Percentiles rank a stretch among this genome's conserved stretches.
Conservation (phyloP, 2,797 vertebrate genomes). For the Adelosebastes latens region DNA sequence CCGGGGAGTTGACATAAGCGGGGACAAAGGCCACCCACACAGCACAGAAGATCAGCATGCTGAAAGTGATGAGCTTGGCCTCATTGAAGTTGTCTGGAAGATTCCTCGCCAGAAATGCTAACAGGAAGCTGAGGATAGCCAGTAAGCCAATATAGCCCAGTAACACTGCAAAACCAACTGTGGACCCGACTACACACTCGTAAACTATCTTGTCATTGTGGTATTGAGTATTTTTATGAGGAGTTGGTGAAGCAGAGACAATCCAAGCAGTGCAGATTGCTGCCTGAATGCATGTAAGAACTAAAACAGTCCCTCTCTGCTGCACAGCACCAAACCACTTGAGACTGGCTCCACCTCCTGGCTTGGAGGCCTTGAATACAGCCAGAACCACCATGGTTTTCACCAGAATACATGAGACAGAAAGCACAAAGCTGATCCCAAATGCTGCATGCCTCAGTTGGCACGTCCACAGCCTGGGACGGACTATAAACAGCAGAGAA, state of each 20-base stretch:
- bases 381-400: conserved; percentile 75
- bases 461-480: conserved; percentile 56
- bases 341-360: conserved; percentile 52
- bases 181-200: conserved; percentile 71
- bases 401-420: conserved; percentile 58
- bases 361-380: conserved; percentile 66
- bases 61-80: conserved; percentile 68
- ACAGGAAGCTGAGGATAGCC: conserved; percentile 63
- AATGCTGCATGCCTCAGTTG: conserved; percentile 56
- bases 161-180: conserved; percentile 62
- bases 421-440: conserved; percentile 67
- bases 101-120: conserved; percentile 66
- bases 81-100: too few relatives aligned
- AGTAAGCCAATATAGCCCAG: conserved; percentile 72
- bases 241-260: conserved; percentile 58
- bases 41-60: conserved; percentile 77
- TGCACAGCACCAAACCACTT: conserved; percentile 73
- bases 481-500: conserved; percentile 68
- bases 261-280: conserved; percentile 61
- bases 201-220: conserved; percentile 73
- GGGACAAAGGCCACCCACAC: conserved; percentile 69
- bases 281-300: conserved; percentile 54
- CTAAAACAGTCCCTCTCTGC: conserved; percentile 72
- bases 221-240: conserved; percentile 71
- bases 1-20: too few relatives aligned